These are phyloP conservation scores for Limosa lapponica DNA, from an alignment of 2,797 vertebrate species.

Conservation along the genomic window DNA sequence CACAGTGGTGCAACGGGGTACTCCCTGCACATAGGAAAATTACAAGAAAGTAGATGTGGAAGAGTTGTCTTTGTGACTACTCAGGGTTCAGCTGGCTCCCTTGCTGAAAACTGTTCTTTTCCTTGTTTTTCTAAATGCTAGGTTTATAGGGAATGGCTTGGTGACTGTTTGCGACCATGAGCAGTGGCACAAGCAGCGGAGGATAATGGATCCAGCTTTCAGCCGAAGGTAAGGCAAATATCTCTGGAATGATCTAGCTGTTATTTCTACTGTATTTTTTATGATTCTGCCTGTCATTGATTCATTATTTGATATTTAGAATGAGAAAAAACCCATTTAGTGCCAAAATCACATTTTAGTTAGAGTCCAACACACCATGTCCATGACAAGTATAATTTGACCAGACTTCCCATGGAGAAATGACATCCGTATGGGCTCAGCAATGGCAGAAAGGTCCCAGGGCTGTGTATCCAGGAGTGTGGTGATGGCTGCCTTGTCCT, in stretches of 20 bases:
- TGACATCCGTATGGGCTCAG: background rate
- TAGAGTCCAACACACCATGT: background rate
- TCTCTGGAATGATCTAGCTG: background rate
- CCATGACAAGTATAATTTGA: background rate
- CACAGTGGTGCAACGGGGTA: background rate
- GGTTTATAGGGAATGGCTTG: conserved; percentile 88
- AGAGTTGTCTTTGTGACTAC: background rate
- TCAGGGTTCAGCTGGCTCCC: fast-evolving
- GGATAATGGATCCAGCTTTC: conserved; percentile 91
- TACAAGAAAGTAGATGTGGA: background rate
- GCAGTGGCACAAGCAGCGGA: conserved; percentile 88
- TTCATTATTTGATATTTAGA: background rate
- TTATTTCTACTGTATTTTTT: background rate
- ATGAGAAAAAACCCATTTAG: background rate
- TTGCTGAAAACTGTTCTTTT: background rate
- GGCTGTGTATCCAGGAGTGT: background rate
- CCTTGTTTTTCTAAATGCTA: conserved; percentile 49
- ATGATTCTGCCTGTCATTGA: background rate
- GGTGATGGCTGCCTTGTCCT: background rate
- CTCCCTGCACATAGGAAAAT: background rate
- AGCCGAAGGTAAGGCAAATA: conserved; percentile 83
- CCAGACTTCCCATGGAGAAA: background rate
- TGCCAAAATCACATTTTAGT: background rate
- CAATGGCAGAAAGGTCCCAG: background rate
- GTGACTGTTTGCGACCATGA: conserved; percentile 82